phyloP scores from a whole-genome alignment of 1,140 invertebrate genomes.

The Drosophila ficusphila region DNA sequence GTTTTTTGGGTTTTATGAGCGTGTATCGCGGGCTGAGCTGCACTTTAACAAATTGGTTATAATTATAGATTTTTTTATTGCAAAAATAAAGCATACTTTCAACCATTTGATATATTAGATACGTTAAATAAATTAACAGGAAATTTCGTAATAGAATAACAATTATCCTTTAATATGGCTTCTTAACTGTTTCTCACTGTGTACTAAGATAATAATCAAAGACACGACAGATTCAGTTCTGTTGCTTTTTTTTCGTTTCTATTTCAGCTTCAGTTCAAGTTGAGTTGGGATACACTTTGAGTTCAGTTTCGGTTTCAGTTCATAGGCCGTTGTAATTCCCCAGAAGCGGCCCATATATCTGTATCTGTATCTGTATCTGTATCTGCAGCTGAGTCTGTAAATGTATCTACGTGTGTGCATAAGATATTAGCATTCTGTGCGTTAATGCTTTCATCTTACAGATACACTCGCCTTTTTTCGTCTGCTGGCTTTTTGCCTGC shows the following conservation, averaged over 20 bases:
- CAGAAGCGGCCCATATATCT: constrained; percentile 36
- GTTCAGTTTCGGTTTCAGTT: constrained; percentile 42
- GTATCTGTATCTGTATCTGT: background rate
- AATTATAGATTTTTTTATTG: too few species aligned
- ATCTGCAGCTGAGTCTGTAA: background rate
- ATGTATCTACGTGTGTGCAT: constrained; percentile 47
- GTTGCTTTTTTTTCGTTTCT: constrained; percentile 12
- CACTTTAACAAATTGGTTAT: background rate
- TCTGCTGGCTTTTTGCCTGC: constrained; percentile 33
- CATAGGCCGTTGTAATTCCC: constrained; percentile 45
- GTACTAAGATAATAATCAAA: constrained; percentile 37
- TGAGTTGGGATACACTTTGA: constrained; percentile 18
- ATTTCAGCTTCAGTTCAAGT: constrained; percentile 4
- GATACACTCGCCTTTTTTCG: constrained; percentile 26
- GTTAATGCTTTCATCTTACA: constrained; percentile 63
- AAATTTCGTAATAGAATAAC: too few species aligned
- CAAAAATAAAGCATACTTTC: too few species aligned
- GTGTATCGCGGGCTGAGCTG: constrained; percentile 5
- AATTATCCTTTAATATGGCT: too few species aligned
- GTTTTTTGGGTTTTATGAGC: constrained; percentile 28
- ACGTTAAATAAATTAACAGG: too few species aligned
- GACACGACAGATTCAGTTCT: constrained; percentile 35
- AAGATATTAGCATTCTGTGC: constrained; percentile 62
- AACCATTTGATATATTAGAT: too few species aligned
- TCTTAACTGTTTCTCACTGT: background rate